Percentiles rank a stretch among this genome's conserved stretches.
Evolutionary conservation across 2,888 invertebrate species (phyloP).

Genomic region (Hecatera dysodea): DNA sequence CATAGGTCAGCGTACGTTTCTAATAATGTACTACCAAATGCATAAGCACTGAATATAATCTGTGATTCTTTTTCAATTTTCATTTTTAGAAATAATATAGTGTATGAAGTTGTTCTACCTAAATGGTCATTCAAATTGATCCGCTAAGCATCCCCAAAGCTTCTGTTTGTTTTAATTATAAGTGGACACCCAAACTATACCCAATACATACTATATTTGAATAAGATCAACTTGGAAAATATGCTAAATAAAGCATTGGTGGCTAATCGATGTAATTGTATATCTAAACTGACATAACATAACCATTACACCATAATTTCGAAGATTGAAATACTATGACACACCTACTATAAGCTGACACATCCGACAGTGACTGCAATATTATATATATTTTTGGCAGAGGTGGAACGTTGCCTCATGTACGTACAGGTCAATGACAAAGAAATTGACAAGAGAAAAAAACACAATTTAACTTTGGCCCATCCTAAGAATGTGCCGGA

Average conservation of each 20-base stretch:
- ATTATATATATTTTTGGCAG: conserved; percentile 21
- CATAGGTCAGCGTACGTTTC: conserved; percentile 63
- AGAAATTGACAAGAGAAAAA: conserved; percentile 2
- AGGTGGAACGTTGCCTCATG: conserved; percentile 5
- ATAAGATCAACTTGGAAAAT: not conserved
- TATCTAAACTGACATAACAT: not conserved
- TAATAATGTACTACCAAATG: conserved; percentile 24
- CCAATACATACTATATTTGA: not conserved
- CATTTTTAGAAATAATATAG: not conserved
- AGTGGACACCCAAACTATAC: not conserved
- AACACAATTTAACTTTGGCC: conserved; percentile 1
- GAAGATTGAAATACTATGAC: conserved; percentile 19
- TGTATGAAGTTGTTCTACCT: not conserved
- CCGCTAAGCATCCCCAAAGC: too few species aligned
- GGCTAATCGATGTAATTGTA: not conserved
- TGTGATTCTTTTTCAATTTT: conserved; percentile 18
- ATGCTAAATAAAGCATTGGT: not conserved
- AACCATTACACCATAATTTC: conserved; percentile 27
- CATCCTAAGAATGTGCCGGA: conserved; percentile 13
- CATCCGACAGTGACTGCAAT: conserved; percentile 7
- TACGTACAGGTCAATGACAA: conserved; percentile 8
- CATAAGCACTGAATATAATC: not conserved
- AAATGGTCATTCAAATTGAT: too few species aligned
- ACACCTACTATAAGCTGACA: conserved; percentile 29
- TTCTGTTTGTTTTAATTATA: not conserved